Evolutionary conservation across 53 echinoderm and acorn worm genomes (phyloP).

Genomic region (Holothuria scabra): DNA sequence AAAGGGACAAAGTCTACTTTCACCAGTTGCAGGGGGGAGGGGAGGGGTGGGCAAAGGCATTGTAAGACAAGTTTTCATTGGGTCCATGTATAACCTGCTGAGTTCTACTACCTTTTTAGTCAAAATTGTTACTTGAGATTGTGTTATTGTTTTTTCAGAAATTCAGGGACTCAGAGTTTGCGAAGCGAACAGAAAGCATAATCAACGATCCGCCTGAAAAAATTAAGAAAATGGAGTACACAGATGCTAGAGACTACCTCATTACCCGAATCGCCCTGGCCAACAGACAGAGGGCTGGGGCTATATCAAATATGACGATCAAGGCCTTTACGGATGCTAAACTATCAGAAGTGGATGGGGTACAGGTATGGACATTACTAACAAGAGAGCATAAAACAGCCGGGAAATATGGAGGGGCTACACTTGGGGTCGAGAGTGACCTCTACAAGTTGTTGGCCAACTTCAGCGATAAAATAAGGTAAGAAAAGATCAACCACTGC

Average conservation of each 20-base stretch:
- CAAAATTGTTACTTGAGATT: background rate
- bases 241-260: background rate
- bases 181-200: background rate
- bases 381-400: background rate
- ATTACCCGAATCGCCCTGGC: background rate
- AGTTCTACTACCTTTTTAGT: too few species aligned
- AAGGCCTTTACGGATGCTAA: background rate
- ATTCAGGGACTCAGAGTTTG: background rate
- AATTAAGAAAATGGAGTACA: background rate
- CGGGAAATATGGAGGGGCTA: background rate
- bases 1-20: background rate
- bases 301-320: background rate
- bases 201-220: background rate
- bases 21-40: too few species aligned
- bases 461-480: too few species aligned
- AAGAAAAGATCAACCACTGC: too few species aligned
- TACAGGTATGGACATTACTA: background rate
- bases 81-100: too few species aligned
- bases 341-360: background rate
- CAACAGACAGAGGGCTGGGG: slow-evolving; percentile 1
- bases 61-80: too few species aligned
- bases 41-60: too few species aligned
- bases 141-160: background rate
- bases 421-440: background rate
- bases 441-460: background rate